Evolutionary conservation across 2,888 invertebrate species (phyloP), one percentile per base, ranked within the genome.

Genomic region (Rhyacophila evoluta): DNA sequence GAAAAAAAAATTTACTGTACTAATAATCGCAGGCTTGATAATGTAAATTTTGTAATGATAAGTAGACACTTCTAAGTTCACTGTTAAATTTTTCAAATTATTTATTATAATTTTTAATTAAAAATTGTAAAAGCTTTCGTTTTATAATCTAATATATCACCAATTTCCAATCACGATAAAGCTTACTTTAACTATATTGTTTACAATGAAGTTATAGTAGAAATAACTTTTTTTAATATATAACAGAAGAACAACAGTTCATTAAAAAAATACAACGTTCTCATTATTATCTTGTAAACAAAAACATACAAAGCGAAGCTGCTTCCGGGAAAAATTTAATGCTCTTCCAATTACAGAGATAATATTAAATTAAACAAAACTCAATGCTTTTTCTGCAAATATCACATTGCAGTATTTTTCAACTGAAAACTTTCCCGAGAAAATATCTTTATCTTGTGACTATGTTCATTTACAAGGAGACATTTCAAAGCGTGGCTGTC

Each of bases 291-390:
- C 33, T 33, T 33, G 3, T 33, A 33, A 33, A 33, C 8, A 33
- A 33, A 33, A 33, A 33, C 8, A 5, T 33, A 8, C 8, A 33
- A 33, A 33, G 3, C 8, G 8, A 3, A 5, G 33, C 33, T 15
- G 39, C 6, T 39, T 39, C 15, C 15, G 3, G 15, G 15, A 6
- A 2, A 12, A 10, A 39, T 55, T 55, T 19, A 55, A 25, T 10
- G 25, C 55, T 55, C 19, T 55, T 8, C 55, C 55, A 55, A 55
- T 55, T 55, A 55, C 55, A 8, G 55, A 55, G 55, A 55, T 55
- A 55, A 11, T 38, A 38, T 55, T 55, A 55, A 55, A 55, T 55
- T 55, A 55, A 55, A 41, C 41, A 55, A 55, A 55, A 10, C 55
- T 55, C 55, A 2, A 8, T 19, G 55, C 55, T 55, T 55, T 8